phyloP scores from a whole-genome alignment of 2,113 vertebrate species.

The Lophura nycthemera region DNA sequence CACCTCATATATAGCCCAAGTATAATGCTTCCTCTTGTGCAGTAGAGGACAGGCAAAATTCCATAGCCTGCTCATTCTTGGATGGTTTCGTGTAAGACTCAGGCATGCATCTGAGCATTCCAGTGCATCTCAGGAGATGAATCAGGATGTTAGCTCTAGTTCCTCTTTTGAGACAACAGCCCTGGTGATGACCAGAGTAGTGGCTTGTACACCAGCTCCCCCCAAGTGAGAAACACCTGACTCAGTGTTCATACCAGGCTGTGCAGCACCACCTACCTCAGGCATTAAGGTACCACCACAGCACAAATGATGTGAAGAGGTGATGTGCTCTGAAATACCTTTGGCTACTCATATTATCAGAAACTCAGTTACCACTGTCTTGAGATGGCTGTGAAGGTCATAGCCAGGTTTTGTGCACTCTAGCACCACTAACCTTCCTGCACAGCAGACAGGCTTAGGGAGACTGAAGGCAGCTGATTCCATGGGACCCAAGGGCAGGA shows the following conservation, averaged over 20 bases:
- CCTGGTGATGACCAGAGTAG: background rate
- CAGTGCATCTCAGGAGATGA: background rate
- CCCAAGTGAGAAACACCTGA: background rate
- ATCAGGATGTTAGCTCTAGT: background rate
- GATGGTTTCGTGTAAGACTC: background rate
- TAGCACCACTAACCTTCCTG: background rate
- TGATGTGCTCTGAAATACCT: fast-evolving
- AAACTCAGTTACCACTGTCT: background rate
- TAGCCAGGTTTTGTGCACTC: background rate
- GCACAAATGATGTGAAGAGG: background rate
- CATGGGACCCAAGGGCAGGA: background rate
- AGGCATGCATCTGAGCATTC: fast-evolving
- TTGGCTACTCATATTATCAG: background rate
- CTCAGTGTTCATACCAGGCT: background rate
- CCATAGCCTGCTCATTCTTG: background rate
- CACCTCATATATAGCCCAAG: background rate
- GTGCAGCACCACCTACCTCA: constrained; percentile 23
- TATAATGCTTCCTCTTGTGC: background rate
- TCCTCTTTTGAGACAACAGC: background rate
- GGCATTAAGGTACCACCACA: background rate
- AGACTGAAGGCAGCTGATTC: background rate
- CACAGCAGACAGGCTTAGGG: background rate
- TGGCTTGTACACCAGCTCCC: background rate
- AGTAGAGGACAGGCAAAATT: background rate
- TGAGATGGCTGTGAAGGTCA: background rate